These are phyloP conservation scores for Parambassis ranga DNA, from an alignment of 2,797 vertebrate genomes.

Conservation along the genomic window DNA sequence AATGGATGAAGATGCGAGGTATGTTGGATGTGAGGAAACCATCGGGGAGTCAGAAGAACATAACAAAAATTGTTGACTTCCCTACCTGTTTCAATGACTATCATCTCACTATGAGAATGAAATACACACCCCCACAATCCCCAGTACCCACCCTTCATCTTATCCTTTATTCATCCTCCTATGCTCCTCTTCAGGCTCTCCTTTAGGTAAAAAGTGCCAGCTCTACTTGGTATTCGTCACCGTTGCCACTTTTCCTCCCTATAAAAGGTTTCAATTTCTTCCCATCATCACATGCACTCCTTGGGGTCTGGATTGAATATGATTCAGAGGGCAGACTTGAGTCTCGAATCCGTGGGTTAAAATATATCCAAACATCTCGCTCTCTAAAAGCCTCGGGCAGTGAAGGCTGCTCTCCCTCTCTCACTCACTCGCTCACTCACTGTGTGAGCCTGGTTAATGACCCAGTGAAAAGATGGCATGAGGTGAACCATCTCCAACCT, in stretches of 20 bases:
- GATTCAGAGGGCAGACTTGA: slow-evolving; percentile 45
- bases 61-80: slow-evolving; percentile 63
- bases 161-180: slow-evolving; percentile 30
- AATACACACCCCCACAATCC: slow-evolving; percentile 23
- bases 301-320: slow-evolving; percentile 46
- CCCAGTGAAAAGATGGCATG: slow-evolving; percentile 62
- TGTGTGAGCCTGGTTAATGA: slow-evolving; percentile 72
- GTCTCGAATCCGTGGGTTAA: slow-evolving; percentile 57
- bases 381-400: slow-evolving; percentile 42
- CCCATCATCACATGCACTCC: slow-evolving; percentile 48
- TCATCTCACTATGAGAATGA: slow-evolving; percentile 36
- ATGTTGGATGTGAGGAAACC: slow-evolving; percentile 37
- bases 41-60: slow-evolving; percentile 42
- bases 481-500: slow-evolving; percentile 65
- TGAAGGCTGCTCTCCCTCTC: slow-evolving; percentile 37
- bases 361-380: slow-evolving; percentile 40
- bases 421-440: slow-evolving; percentile 25
- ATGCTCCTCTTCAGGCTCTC: slow-evolving; percentile 24
- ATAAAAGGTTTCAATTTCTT: slow-evolving; percentile 50
- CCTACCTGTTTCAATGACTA: slow-evolving; percentile 52
- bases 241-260: slow-evolving; percentile 21
- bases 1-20: slow-evolving; percentile 57
- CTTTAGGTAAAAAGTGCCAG: background rate
- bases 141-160: slow-evolving; percentile 12
- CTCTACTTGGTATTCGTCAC: slow-evolving; percentile 54